Evolutionary conservation across 1,140 invertebrate genomes (phyloP).

Genomic region (Drosophila punjabiensis): DNA sequence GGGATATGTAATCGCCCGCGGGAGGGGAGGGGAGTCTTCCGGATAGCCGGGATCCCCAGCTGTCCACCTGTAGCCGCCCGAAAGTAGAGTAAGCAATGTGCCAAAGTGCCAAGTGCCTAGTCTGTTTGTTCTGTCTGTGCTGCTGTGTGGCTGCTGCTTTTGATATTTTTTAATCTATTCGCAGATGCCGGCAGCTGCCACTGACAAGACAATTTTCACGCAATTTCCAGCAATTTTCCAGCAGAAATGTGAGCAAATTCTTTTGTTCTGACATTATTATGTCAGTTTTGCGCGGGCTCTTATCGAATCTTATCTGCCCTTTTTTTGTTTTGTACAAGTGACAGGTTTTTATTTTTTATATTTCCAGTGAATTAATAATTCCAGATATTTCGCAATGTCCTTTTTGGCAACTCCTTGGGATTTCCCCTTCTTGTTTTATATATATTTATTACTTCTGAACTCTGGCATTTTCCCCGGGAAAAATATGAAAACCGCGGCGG

Average conservation of each 20-base stretch:
- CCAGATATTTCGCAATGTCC: not conserved
- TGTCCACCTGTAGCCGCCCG: conserved; percentile 63
- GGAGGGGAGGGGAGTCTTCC: not conserved
- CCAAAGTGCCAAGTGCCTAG: conserved; percentile 30
- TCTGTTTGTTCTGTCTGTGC: conserved; percentile 21
- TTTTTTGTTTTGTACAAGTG: conserved; percentile 21
- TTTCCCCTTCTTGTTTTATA: conserved; percentile 7
- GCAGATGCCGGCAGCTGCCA: conserved; percentile 51
- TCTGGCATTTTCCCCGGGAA: conserved; percentile 18
- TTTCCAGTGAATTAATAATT: conserved; percentile 19
- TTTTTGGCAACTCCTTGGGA: conserved; percentile 23
- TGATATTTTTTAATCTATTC: conserved; percentile 78
- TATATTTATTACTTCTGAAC: conserved; percentile 28
- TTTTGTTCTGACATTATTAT: conserved; percentile 61
- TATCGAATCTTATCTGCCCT: conserved; percentile 12
- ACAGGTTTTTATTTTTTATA: conserved; percentile 15
- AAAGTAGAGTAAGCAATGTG: conserved; percentile 34
- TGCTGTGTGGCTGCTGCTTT: conserved; percentile 38
- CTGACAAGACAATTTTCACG: conserved; percentile 70
- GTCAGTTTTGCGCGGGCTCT: conserved; percentile 35
- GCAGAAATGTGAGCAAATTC: conserved; percentile 31
- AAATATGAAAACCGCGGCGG: conserved; percentile 10
- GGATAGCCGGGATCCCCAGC: conserved; percentile 5
- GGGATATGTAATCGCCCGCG: conserved; percentile 45
- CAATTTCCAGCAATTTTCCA: conserved; percentile 56